phyloP scores from a whole-genome alignment of 2,113 vertebrate genomes.

The Paracanthobrama guichenoti region DNA sequence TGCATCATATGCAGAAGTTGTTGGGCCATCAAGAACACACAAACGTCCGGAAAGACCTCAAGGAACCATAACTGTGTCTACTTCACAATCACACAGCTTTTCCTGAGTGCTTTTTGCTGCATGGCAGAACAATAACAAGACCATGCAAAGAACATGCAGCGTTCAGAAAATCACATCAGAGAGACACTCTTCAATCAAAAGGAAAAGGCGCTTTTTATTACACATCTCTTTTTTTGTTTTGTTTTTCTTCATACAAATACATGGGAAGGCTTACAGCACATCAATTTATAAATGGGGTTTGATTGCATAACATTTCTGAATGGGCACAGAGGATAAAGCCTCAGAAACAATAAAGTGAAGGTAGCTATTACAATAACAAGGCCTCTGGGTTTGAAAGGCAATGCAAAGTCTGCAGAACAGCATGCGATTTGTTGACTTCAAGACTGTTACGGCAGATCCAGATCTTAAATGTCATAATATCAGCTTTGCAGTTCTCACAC shows the following conservation, averaged over 20 bases:
- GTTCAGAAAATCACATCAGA: background rate
- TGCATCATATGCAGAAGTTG: background rate
- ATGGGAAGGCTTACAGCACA: background rate
- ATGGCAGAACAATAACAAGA: background rate
- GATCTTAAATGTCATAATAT: too few species aligned
- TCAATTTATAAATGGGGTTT: conserved; percentile 31
- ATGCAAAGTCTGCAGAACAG: background rate
- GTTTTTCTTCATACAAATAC: background rate
- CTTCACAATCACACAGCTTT: background rate
- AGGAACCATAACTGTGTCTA: background rate
- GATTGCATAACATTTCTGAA: conserved; percentile 35
- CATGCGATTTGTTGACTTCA: background rate
- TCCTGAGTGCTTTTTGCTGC: background rate
- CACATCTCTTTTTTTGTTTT: background rate
- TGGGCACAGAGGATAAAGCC: background rate
- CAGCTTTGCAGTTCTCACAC: too few species aligned
- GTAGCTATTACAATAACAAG: background rate
- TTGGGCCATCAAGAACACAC: background rate
- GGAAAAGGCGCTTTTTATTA: background rate
- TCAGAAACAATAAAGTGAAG: background rate
- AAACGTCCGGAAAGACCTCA: background rate
- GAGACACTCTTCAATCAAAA: background rate
- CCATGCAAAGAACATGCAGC: background rate
- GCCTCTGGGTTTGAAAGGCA: conserved; percentile 14
- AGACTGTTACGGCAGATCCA: background rate